Evolutionary conservation across 2,888 invertebrate species (phyloP).

Genomic region (Gandaritis pyraliata): DNA sequence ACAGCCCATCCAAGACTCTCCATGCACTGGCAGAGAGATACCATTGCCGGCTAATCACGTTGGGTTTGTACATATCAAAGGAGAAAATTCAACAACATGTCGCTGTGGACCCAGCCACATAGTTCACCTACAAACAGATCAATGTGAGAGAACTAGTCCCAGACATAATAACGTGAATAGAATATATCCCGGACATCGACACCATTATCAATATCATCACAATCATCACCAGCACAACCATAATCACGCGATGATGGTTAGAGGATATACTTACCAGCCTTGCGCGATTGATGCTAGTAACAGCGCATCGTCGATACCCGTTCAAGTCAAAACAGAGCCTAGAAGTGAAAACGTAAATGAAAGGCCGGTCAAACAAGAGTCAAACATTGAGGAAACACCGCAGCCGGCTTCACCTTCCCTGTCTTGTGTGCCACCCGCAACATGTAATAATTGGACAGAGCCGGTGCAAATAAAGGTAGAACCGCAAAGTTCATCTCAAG

Average conservation of each 20-base stretch:
- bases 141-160: slow-evolving; percentile 45
- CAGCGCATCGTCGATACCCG: slow-evolving; percentile 20
- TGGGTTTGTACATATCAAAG: slow-evolving; percentile 46
- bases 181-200: slow-evolving; percentile 30
- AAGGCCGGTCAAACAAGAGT: slow-evolving; percentile 61
- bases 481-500: slow-evolving; percentile 44
- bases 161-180: slow-evolving; percentile 12
- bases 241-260: slow-evolving; percentile 18
- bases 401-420: not conserved
- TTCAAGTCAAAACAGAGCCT: slow-evolving; percentile 67
- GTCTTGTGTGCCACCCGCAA: not conserved
- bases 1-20: slow-evolving; percentile 4
- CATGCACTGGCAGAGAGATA: slow-evolving; percentile 4
- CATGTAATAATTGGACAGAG: slow-evolving; percentile 6
- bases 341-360: slow-evolving; percentile 40
- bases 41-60: slow-evolving; percentile 2
- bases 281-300: slow-evolving; percentile 44
- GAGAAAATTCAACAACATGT: slow-evolving; percentile 35
- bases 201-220: slow-evolving; percentile 41
- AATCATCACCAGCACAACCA: slow-evolving; percentile 44
- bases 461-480: slow-evolving; percentile 53
- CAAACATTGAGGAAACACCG: slow-evolving; percentile 9
- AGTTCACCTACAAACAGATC: slow-evolving; percentile 48
- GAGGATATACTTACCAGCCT: slow-evolving; percentile 34
- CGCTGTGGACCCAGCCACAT: slow-evolving; percentile 41